Conservation (phyloP, 2,888 invertebrate species). For the Congeria kusceri region DNA sequence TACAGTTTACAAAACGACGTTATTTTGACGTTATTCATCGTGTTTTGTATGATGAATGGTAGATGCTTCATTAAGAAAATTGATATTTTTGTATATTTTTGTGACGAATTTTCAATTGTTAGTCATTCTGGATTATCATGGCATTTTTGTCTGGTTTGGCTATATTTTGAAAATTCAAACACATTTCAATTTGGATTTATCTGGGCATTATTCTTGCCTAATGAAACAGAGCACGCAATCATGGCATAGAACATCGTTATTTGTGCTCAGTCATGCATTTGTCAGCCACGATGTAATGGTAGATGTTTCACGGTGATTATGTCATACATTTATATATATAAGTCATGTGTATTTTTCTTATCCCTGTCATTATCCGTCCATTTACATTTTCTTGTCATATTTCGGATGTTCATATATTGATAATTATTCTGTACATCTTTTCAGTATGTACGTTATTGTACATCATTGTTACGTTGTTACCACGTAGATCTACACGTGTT, state of each 20-base stretch:
- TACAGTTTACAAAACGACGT: too few species aligned
- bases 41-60: slow-evolving; percentile 6
- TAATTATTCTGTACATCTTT: too few species aligned
- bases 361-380: slow-evolving; percentile 69
- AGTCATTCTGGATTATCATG: slow-evolving; percentile 40
- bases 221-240: slow-evolving; percentile 25
- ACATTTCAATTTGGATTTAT: not conserved
- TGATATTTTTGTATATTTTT: not conserved
- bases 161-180: slow-evolving; percentile 12
- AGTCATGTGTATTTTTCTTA: not conserved
- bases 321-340: not conserved
- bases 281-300: too few species aligned
- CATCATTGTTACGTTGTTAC: too few species aligned
- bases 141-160: slow-evolving; percentile 27
- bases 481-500: too few species aligned
- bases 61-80: slow-evolving; percentile 13
- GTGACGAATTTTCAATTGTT: slow-evolving; percentile 28
- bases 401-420: too few species aligned
- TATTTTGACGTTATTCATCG: too few species aligned
- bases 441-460: too few species aligned
- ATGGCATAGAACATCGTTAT: slow-evolving; percentile 30
- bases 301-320: too few species aligned
- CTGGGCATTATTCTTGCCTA: not conserved
- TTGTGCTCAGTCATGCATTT: too few species aligned
- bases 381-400: slow-evolving; percentile 3